Percentiles rank a stretch among this genome's conserved stretches.
phyloP scores from a whole-genome alignment of 2,797 vertebrate species.

The Halcyon badia region DNA sequence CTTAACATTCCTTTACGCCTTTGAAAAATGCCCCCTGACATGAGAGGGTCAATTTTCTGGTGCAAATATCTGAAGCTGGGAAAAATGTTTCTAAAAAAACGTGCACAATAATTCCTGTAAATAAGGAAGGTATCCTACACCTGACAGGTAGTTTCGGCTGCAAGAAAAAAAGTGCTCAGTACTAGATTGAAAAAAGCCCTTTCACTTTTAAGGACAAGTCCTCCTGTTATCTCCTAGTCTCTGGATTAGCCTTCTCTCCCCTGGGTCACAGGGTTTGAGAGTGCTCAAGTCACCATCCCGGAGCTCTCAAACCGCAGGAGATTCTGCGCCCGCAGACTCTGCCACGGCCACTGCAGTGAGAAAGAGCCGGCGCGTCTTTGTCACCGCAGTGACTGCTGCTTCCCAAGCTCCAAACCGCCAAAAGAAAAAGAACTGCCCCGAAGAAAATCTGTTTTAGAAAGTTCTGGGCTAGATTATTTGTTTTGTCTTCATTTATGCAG shows the following conservation, averaged over 20 bases:
- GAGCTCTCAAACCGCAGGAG: background rate
- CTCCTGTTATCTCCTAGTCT: background rate
- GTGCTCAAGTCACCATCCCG: background rate
- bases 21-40: background rate
- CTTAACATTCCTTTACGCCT: background rate
- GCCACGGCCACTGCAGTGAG: background rate
- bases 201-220: slow-evolving; percentile 20
- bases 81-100: slow-evolving; percentile 21
- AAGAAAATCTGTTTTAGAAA: background rate
- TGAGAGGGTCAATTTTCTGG: background rate
- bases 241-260: background rate
- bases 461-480: slow-evolving; percentile 16
- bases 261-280: background rate
- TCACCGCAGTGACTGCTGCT: background rate
- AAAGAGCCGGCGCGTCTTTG: background rate
- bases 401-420: background rate
- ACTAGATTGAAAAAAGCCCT: slow-evolving; percentile 56
- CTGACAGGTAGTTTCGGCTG: slow-evolving; percentile 36
- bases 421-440: slow-evolving; percentile 6
- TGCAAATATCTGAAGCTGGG: background rate
- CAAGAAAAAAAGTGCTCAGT: slow-evolving; percentile 54
- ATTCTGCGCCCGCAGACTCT: background rate
- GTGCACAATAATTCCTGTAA: background rate
- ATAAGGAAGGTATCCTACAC: background rate
- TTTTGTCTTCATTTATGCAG: slow-evolving; percentile 34